These are phyloP conservation scores for Aptenodytes patagonicus DNA, from an alignment of 2,113 vertebrate genomes.

Conservation along the genomic window DNA sequence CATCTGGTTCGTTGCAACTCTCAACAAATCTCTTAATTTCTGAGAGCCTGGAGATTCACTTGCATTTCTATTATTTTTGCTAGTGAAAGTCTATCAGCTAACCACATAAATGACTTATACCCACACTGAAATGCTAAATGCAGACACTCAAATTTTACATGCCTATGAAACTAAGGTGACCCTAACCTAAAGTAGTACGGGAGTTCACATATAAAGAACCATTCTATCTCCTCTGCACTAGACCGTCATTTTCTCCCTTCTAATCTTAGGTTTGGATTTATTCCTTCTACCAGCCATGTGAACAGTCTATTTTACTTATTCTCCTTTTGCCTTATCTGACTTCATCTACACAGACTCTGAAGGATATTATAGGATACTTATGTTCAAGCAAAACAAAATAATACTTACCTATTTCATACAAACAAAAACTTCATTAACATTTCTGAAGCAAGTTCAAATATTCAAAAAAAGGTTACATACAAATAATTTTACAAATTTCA, in stretches of 20 bases:
- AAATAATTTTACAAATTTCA: neutral
- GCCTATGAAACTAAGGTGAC: neutral
- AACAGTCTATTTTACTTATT: neutral
- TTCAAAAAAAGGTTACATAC: neutral
- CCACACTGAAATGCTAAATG: neutral
- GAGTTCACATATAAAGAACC: neutral
- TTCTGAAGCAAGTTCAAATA: neutral
- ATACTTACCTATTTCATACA: neutral
- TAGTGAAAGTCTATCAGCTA: neutral
- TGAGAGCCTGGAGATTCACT: neutral
- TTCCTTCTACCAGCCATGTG: neutral
- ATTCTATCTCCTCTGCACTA: neutral
- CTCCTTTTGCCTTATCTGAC: neutral
- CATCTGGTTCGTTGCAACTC: neutral
- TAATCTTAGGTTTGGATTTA: neutral
- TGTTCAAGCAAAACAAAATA: neutral
- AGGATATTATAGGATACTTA: neutral
- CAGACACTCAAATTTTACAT: neutral
- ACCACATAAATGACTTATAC: neutral
- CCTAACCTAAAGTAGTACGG: rapidly evolving
- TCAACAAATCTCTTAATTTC: neutral
- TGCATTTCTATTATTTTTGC: neutral
- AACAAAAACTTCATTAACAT: neutral
- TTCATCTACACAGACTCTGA: neutral
- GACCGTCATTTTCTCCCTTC: neutral